Base-by-base conservation (phyloP, 2,797 vertebrate genomes). In the Phataginus tetradactyla region DNA sequence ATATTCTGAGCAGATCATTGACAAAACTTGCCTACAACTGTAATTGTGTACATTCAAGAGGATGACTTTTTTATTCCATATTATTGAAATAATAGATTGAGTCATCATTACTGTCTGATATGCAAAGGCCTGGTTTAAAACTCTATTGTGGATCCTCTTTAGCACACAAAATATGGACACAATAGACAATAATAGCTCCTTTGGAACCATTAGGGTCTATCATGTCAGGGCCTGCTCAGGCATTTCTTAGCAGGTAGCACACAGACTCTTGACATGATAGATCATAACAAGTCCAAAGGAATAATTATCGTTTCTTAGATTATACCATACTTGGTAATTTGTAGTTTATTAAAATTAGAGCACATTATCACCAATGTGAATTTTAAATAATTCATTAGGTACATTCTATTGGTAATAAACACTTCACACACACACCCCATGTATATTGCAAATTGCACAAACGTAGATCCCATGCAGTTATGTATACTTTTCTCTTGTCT, bases 101-200 rank as follows among this genome's bases (percentile, higher is more conserved):
- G 63, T 85, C 42, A 66, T 45, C 34, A 6, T 96, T 93, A 61
- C 75, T 92, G 84, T 81, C 95, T 83, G 89, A 95, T 97, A 72
- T 77, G 34, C 53, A 96, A 95, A 96, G 81, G 32, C 75, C 4
- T 42, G 74, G 20, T 61, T 96, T 96, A 81, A 71, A 51, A 95
- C 57, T 96, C 95, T 61, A 51, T 63, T 91, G 55, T 81, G 75
- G 93, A 57, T 91, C 63, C n/a, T 10, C 55, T 96, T 96, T 84
- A 97, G 80, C 94, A 90, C 8, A 1, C 95, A 94, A 96, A 97
- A 94, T 97, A 95, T 97, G 97, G 96, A 91, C 66, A 79, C 78
- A 11, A 1, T 88, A 87, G 96, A 96, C 2, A 0, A 2, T 66
- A 93, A 89, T 83, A 57, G 79, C 85, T 97, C n/a, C 87, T 39